Percentiles rank a stretch among this genome's conserved stretches.
These are phyloP conservation scores for Zhengitettix transpicula DNA, from an alignment of 2,888 invertebrate genomes.

Conservation along the genomic window DNA sequence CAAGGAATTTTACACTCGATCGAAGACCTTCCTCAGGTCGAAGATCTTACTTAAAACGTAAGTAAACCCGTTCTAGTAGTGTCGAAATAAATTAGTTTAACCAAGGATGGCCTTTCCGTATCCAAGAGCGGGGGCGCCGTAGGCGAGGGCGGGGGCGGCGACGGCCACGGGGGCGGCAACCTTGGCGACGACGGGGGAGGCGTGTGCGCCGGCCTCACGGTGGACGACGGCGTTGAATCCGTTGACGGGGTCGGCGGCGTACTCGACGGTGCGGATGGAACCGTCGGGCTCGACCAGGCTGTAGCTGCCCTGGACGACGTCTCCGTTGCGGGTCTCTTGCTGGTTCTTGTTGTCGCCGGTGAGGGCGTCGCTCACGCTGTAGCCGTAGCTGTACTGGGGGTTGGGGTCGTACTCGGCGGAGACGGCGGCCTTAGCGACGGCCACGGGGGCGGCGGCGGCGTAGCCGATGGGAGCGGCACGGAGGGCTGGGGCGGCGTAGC, in stretches of 20 bases:
- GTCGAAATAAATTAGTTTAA: neutral
- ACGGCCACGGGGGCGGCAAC: neutral
- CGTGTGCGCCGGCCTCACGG: neutral
- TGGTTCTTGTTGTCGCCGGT: slow-evolving; percentile 7
- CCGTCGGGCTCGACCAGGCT: slow-evolving; percentile 4
- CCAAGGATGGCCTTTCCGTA: neutral
- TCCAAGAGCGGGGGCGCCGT: neutral
- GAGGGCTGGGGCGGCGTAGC: slow-evolving; percentile 3
- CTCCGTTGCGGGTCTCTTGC: slow-evolving; percentile 4
- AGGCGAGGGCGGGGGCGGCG: neutral
- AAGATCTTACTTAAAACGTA: too few relatives aligned
- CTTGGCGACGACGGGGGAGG: neutral
- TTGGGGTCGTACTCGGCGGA: slow-evolving; percentile 3
- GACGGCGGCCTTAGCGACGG: slow-evolving; percentile 8
- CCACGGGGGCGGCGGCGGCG: slow-evolving; percentile 9
- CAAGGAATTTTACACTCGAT: too few relatives aligned
- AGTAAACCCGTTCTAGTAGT: too few relatives aligned
- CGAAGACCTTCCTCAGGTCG: too few relatives aligned
- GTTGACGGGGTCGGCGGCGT: slow-evolving; percentile 4
- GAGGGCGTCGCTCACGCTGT: slow-evolving; percentile 5
- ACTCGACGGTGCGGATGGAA: slow-evolving; percentile 1
- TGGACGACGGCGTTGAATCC: slow-evolving; percentile 4
- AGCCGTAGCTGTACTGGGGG: slow-evolving; percentile 7
- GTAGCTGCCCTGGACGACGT: slow-evolving; percentile 2
- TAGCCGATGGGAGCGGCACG: slow-evolving; percentile 1